A percentile compares a stretch with the other conserved stretches of the same genome.
phyloP scores from a whole-genome alignment of 2,888 invertebrate genomes.

The Hypsopygia costalis region DNA sequence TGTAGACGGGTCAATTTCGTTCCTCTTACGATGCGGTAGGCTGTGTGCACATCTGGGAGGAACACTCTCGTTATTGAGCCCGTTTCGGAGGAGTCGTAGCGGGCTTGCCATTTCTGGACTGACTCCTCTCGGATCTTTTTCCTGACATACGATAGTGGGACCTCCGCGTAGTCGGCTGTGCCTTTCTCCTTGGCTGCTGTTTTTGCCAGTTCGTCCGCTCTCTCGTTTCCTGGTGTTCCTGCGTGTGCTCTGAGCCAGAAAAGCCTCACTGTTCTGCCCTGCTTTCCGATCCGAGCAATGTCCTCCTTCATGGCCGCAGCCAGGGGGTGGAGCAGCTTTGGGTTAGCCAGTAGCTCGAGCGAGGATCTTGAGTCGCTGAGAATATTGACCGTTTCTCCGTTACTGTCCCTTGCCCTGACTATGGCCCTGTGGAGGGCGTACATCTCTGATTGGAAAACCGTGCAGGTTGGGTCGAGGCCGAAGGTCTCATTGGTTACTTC shows the following conservation, averaged over 20 bases:
- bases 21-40: not conserved
- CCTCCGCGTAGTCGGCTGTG: not conserved
- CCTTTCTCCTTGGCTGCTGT: not conserved
- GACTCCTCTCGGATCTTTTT: not conserved
- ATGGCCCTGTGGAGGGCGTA: not conserved
- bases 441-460: conserved; percentile 17
- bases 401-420: too few relatives aligned
- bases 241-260: too few relatives aligned
- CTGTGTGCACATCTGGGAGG: not conserved
- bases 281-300: too few relatives aligned
- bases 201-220: too few relatives aligned
- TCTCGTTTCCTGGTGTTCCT: too few relatives aligned
- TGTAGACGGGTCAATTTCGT: not conserved
- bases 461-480: conserved; percentile 11
- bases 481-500: conserved; percentile 9
- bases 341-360: too few relatives aligned
- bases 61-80: conserved; percentile 1
- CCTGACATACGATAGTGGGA: not conserved
- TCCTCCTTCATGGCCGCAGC: too few relatives aligned
- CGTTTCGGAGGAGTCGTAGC: conserved; percentile 1
- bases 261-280: too few relatives aligned
- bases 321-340: too few relatives aligned
- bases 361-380: too few relatives aligned
- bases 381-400: too few relatives aligned
- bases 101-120: not conserved